These are phyloP conservation scores for Drosophila infuscata DNA, from an alignment of 2,888 invertebrate species.

Conservation along the genomic window DNA sequence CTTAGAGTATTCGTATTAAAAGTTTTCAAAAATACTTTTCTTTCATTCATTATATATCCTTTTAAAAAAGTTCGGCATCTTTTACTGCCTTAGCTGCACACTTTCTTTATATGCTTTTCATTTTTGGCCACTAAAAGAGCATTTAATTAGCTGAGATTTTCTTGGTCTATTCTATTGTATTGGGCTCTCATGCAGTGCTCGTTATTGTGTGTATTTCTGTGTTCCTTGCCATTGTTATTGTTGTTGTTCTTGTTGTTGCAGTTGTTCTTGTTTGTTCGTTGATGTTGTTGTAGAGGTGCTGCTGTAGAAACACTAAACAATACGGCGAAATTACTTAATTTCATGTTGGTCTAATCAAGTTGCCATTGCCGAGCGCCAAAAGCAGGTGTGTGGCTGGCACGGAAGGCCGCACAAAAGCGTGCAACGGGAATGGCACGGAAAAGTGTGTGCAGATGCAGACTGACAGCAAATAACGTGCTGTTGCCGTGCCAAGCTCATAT, in stretches of 20 bases:
- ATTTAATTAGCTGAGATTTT: constrained; percentile 51
- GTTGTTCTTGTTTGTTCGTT: constrained; percentile 31
- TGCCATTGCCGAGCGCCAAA: constrained; percentile 67
- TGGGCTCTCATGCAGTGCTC: constrained; percentile 21
- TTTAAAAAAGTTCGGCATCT: background rate
- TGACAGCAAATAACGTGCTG: constrained; percentile 55
- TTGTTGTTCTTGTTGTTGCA: constrained; percentile 3
- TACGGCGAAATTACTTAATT: constrained; percentile 78
- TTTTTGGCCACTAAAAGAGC: constrained; percentile 9
- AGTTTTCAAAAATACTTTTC: background rate
- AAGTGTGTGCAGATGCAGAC: constrained; percentile 42
- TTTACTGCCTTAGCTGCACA: background rate
- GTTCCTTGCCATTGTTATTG: constrained; percentile 52
- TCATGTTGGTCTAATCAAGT: constrained; percentile 82
- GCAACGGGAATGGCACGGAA: constrained; percentile 32
- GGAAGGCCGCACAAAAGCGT: constrained; percentile 67
- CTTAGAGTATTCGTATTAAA: background rate
- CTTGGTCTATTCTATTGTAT: constrained; percentile 56
- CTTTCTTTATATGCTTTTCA: background rate
- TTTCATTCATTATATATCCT: background rate
- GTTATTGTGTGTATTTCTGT: constrained; percentile 50
- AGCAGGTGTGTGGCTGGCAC: constrained; percentile 54
- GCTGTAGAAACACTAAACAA: constrained; percentile 68
- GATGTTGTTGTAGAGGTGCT: background rate
- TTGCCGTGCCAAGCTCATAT: constrained; percentile 60